phyloP scores from a whole-genome alignment of 2,888 invertebrate species.

The Drosophila nr. perissopoda region DNA sequence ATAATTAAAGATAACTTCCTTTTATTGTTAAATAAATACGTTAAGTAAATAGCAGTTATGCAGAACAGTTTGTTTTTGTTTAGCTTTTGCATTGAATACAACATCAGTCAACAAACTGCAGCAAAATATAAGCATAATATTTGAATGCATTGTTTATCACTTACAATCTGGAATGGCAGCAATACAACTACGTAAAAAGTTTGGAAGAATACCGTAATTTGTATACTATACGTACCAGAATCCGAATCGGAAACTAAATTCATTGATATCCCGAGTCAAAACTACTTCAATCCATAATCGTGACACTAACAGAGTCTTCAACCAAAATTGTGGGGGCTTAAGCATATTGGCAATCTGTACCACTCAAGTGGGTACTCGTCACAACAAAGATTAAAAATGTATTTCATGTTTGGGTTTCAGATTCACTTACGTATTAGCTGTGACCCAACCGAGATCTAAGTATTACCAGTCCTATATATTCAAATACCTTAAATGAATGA shows the following conservation, averaged over 20 bases:
- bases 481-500: neutral
- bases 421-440: neutral
- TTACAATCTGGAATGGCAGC: neutral
- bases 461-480: neutral
- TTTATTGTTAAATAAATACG: no score
- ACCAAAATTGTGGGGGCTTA: neutral
- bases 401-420: neutral
- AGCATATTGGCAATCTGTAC: neutral
- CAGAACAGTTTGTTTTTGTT: neutral
- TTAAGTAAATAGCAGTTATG: no score
- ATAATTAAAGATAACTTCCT: no score
- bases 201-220: neutral
- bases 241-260: neutral
- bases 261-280: neutral
- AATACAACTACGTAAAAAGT: neutral
- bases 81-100: constrained; percentile 11
- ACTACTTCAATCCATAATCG: neutral
- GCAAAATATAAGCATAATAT: constrained; percentile 12
- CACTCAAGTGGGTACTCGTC: neutral
- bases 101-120: neutral
- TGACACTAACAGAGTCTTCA: neutral
- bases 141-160: constrained; percentile 9
- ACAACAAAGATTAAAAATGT: neutral
- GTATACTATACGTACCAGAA: neutral
- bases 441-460: no score